Conservation (phyloP, 2,797 vertebrate genomes). For the Lepilemur ruficaudatus region DNA sequence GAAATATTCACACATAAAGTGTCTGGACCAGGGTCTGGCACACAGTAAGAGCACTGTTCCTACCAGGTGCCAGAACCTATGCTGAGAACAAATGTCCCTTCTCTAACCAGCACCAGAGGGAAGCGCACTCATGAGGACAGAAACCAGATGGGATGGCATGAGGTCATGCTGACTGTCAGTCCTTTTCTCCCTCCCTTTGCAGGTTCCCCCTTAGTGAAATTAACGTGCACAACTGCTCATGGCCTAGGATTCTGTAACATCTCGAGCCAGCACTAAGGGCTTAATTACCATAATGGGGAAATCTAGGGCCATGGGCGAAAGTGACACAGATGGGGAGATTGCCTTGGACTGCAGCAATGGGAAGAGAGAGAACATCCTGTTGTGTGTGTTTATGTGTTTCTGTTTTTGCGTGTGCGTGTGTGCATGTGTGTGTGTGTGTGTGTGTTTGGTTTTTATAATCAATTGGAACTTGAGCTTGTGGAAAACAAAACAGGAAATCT, state of each 20-base stretch:
- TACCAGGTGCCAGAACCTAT: neutral
- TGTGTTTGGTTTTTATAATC: conserved; percentile 9
- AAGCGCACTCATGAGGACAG: neutral
- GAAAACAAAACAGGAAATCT: conserved; percentile 72
- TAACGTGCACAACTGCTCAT: neutral
- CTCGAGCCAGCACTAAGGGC: conserved; percentile 38
- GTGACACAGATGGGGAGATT: conserved; percentile 45
- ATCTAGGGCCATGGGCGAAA: conserved; percentile 28
- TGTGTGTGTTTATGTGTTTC: conserved; percentile 39
- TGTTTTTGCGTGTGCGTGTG: neutral
- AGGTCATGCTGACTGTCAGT: conserved; percentile 21
- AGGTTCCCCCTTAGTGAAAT: conserved; percentile 18
- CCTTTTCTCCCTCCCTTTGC: neutral
- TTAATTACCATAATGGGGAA: conserved; percentile 29
- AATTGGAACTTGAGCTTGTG: conserved; percentile 40
- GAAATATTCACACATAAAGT: neutral
- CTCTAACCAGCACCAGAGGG: neutral
- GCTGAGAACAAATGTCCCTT: neutral
- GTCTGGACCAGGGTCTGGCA: neutral
- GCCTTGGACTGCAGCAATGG: neutral
- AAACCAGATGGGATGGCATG: neutral
- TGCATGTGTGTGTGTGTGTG: neutral
- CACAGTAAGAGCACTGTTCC: neutral
- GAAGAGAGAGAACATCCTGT: conserved; percentile 50
- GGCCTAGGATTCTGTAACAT: conserved; percentile 19